Percentiles rank a stretch among this genome's conserved stretches.
phyloP scores from a whole-genome alignment of 2,888 invertebrate species.

The Eubasilissa splendida region DNA sequence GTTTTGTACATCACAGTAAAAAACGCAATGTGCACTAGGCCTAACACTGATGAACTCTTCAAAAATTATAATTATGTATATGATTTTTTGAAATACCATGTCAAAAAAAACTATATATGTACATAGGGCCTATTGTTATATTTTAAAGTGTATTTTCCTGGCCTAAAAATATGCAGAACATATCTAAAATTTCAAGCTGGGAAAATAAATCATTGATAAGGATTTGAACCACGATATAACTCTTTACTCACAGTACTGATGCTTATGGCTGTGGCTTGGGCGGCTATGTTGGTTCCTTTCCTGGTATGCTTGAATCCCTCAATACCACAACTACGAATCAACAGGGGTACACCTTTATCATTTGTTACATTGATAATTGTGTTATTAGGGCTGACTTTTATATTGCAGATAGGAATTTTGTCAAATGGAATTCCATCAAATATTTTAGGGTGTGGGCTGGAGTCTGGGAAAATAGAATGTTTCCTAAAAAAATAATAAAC shows the following conservation, averaged over 20 bases:
- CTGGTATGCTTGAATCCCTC: constrained; percentile 96
- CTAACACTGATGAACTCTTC: no score
- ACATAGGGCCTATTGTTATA: no score
- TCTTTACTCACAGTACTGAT: constrained; percentile 78
- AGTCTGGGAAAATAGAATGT: constrained; percentile 81
- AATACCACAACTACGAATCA: constrained; percentile 85
- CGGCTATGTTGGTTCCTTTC: constrained; percentile 97
- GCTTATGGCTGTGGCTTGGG: constrained; percentile 92
- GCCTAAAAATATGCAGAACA: no score
- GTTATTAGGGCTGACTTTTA: constrained; percentile 89
- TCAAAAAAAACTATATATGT: no score
- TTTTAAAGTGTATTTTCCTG: no score
- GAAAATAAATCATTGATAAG: no score
- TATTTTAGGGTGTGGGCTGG: constrained; percentile 78
- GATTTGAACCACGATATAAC: neutral
- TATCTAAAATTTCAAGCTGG: no score
- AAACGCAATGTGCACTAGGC: no score
- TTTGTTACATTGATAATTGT: constrained; percentile 87
- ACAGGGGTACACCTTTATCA: constrained; percentile 72
- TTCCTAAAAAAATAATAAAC: constrained; percentile 70
- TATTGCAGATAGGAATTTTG: constrained; percentile 87
- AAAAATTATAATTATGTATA: no score
- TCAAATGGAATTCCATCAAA: constrained; percentile 85
- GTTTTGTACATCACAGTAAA: no score
- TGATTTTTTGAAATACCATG: no score